A percentile compares a stretch with the other conserved stretches of the same genome.
Conservation (phyloP, 2,888 invertebrate species). For the Globia sparganii region DNA sequence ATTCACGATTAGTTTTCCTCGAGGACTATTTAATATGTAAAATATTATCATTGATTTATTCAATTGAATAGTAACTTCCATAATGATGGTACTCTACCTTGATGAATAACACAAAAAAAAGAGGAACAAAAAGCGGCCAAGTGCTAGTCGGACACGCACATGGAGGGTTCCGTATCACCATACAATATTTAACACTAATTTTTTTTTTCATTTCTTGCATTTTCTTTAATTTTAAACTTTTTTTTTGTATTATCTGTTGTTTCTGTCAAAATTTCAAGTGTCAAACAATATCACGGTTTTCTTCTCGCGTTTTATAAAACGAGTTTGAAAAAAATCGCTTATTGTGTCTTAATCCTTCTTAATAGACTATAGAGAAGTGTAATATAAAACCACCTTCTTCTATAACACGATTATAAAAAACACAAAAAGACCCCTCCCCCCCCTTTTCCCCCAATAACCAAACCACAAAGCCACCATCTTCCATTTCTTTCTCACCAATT, state of each 20-base stretch:
- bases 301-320: not conserved
- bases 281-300: not conserved
- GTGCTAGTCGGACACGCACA: not conserved
- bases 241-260: not conserved
- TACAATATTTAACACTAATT: not conserved
- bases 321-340: not conserved
- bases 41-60: not conserved
- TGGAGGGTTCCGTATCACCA: not conserved
- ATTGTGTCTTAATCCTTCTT: not conserved
- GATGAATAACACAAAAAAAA: not conserved
- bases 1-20: not conserved
- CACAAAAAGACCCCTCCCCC: too few species aligned
- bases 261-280: not conserved
- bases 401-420: too few species aligned
- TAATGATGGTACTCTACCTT: not conserved
- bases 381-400: not conserved
- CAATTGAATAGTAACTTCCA: not conserved
- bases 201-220: not conserved
- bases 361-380: not conserved
- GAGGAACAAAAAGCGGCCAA: not conserved
- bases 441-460: not conserved
- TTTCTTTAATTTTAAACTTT: too few species aligned
- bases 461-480: conserved; percentile 25
- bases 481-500: conserved; percentile 43
- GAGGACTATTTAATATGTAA: not conserved